Conservation (phyloP, 2,113 vertebrate species). For the Tupaia chinensis region DNA sequence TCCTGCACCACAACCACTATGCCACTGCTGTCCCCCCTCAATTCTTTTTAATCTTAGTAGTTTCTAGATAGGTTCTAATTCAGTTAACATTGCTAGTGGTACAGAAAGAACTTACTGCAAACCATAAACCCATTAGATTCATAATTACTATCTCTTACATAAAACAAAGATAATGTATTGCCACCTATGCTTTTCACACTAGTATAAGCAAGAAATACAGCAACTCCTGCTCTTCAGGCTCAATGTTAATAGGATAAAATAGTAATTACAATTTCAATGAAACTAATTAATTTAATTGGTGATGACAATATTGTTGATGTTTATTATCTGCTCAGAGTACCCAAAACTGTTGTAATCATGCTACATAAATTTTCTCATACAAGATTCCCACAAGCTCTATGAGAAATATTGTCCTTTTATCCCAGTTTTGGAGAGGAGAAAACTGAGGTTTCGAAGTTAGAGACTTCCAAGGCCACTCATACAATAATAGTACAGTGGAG, state of each 20-base stretch:
- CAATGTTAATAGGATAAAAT: constrained; percentile 57
- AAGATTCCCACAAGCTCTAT: not conserved
- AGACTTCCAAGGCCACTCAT: not conserved
- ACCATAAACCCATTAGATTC: not conserved
- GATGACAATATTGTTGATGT: constrained; percentile 25
- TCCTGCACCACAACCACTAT: too few relatives aligned
- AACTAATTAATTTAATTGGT: constrained; percentile 60
- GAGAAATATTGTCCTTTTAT: not conserved
- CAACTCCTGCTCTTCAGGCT: not conserved
- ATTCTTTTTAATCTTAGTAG: not conserved
- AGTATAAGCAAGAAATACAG: constrained; percentile 16
- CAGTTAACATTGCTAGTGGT: constrained; percentile 6
- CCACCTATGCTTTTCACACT: not conserved
- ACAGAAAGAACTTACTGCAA: constrained; percentile 8
- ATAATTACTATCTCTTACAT: not conserved
- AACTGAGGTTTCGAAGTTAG: not conserved
- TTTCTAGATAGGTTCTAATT: constrained; percentile 11
- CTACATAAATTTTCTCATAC: constrained; percentile 2
- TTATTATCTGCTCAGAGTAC: not conserved
- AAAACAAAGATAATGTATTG: constrained; percentile 49
- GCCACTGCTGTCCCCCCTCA: too few relatives aligned
- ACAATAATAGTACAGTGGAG: not conserved
- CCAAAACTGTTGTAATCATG: not conserved
- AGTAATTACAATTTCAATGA: constrained; percentile 41
- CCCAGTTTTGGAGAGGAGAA: constrained; percentile 22